phyloP scores from a whole-genome alignment of 2,113 vertebrate genomes.

The Ictidomys tridecemlineatus region DNA sequence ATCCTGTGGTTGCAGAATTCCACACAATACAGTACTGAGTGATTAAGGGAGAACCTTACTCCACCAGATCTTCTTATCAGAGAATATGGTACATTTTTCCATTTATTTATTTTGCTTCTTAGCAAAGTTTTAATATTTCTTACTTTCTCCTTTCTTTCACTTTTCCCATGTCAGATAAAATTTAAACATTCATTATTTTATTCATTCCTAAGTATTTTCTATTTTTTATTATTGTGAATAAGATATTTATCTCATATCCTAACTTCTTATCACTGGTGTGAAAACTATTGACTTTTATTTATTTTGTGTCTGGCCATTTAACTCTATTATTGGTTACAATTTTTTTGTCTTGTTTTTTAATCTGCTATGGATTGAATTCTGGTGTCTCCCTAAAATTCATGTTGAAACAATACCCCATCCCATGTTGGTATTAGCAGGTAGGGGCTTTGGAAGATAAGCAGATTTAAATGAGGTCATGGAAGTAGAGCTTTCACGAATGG shows the following conservation, averaged over 20 bases:
- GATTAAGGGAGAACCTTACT: background rate
- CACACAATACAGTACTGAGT: background rate
- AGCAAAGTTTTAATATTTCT: background rate
- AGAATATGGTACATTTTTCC: background rate
- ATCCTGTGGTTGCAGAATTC: background rate
- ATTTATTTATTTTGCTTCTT: background rate
- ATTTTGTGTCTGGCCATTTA: background rate
- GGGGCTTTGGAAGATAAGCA: background rate
- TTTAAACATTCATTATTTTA: background rate
- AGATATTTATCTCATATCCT: background rate
- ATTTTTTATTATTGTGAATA: background rate
- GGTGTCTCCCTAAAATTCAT: background rate
- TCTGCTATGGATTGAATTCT: background rate
- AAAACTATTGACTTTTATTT: background rate
- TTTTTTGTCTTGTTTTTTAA: background rate
- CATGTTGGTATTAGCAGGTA: background rate
- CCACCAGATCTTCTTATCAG: background rate
- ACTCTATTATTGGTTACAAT: background rate
- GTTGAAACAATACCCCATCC: background rate
- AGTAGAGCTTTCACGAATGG: background rate
- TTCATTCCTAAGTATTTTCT: background rate
- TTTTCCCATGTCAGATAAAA: background rate
- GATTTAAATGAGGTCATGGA: background rate
- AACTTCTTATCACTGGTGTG: background rate
- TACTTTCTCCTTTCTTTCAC: background rate